Evolutionary conservation across 2,888 invertebrate species (phyloP).

Genomic region (Lottia scabra): DNA sequence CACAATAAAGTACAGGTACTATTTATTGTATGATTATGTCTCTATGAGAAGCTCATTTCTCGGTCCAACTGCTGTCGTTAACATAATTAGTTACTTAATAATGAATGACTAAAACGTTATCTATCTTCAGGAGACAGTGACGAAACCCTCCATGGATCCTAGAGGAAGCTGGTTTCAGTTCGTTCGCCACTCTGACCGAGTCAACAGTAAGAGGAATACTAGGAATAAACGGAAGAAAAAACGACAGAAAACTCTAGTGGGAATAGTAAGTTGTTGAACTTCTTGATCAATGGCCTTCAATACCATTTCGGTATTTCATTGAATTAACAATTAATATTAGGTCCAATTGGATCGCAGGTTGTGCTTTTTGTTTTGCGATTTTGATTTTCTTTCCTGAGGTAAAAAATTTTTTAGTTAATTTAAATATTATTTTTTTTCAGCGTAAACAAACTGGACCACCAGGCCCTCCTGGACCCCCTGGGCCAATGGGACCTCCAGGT

Average conservation of each 20-base stretch:
- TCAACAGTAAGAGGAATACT: conserved; percentile 35
- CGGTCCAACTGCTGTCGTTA: too few relatives aligned
- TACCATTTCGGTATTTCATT: background rate
- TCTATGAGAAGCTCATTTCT: too few relatives aligned
- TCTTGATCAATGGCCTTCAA: background rate
- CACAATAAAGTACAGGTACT: too few relatives aligned
- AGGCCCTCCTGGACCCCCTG: conserved; percentile 62
- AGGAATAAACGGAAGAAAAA: conserved; percentile 39
- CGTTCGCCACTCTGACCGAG: conserved; percentile 45
- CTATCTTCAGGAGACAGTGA: conserved; percentile 12
- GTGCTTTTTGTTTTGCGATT: too few relatives aligned
- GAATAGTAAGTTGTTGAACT: conserved; percentile 33
- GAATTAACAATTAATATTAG: too few relatives aligned
- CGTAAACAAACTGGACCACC: conserved; percentile 50
- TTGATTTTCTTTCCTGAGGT: too few relatives aligned
- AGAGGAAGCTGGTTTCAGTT: conserved; percentile 56
- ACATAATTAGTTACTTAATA: too few relatives aligned
- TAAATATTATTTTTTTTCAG: conserved; percentile 29
- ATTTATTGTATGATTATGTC: too few relatives aligned
- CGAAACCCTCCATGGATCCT: conserved; percentile 41
- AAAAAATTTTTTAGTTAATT: too few relatives aligned
- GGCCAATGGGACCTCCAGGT: conserved; percentile 64
- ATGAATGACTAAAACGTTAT: too few relatives aligned
- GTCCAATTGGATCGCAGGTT: too few relatives aligned
- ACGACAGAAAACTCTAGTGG: conserved; percentile 28